These are phyloP conservation scores for Parauchenoglanis punctatus DNA, from an alignment of 2,797 vertebrate species.

Conservation along the genomic window DNA sequence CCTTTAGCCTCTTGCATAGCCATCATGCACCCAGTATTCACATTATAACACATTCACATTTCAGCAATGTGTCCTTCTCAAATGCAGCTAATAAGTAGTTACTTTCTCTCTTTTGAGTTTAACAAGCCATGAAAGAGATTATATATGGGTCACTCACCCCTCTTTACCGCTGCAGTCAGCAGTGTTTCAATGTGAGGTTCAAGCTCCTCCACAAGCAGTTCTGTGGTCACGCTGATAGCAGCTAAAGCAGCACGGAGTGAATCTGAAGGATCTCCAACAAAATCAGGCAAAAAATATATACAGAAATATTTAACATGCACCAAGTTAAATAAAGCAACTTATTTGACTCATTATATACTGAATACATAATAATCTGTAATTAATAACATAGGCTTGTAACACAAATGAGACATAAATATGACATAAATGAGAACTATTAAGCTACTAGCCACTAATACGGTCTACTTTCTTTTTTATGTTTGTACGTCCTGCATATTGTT, in stretches of 20 bases:
- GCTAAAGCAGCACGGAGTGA: conserved; percentile 72
- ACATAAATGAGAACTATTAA: background rate
- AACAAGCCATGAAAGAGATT: background rate
- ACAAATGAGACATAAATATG: background rate
- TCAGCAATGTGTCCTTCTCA: background rate
- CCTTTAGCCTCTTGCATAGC: conserved; percentile 15
- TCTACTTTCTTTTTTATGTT: background rate
- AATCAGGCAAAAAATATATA: background rate
- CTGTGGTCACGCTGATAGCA: conserved; percentile 74
- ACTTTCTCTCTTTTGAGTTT: background rate
- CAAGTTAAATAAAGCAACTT: background rate
- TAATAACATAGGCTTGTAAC: background rate
- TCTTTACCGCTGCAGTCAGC: conserved; percentile 67
- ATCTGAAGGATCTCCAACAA: conserved; percentile 60
- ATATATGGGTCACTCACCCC: conserved; percentile 65
- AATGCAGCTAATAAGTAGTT: background rate
- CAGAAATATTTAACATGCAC: background rate
- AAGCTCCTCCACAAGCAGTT: conserved; percentile 74
- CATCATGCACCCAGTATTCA: background rate
- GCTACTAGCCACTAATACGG: background rate
- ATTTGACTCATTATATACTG: background rate
- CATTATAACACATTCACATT: background rate
- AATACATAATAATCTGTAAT: background rate
- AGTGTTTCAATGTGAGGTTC: conserved; percentile 75
- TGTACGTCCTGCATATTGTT: background rate